phyloP scores from a whole-genome alignment of 2,113 vertebrate genomes.

The Aspiorhynchus laticeps region DNA sequence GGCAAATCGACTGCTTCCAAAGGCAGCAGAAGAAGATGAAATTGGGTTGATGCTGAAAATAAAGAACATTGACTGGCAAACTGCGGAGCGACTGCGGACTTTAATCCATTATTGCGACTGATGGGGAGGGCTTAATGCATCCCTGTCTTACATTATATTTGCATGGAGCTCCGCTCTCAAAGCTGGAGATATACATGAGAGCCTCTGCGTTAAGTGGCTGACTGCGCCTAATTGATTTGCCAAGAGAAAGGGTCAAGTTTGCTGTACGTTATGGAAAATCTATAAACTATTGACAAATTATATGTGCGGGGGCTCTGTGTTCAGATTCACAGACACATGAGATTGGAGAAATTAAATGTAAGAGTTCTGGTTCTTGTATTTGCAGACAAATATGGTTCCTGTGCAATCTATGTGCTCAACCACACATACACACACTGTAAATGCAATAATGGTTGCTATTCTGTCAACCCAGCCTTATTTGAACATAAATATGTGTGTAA shows the following conservation, averaged over 20 bases:
- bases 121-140: constrained; percentile 89
- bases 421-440: not conserved
- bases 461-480: not conserved
- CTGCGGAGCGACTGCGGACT: constrained; percentile 82
- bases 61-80: constrained; percentile 89
- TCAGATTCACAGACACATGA: not conserved
- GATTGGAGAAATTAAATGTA: constrained; percentile 45
- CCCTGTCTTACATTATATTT: constrained; percentile 76
- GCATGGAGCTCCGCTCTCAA: constrained; percentile 54
- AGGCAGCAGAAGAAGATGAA: constrained; percentile 73
- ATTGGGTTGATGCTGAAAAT: constrained; percentile 77
- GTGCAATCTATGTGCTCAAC: constrained; percentile 28
- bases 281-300: constrained; percentile 39
- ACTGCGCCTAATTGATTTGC: constrained; percentile 59
- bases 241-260: constrained; percentile 50
- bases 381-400: constrained; percentile 6
- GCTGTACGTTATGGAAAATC: constrained; percentile 33
- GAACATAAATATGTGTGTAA: not conserved
- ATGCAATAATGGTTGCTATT: not conserved
- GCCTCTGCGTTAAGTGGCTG: constrained; percentile 53
- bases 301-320: not conserved
- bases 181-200: constrained; percentile 53
- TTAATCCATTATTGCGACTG: constrained; percentile 89
- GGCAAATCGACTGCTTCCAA: constrained; percentile 87
- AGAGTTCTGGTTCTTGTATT: constrained; percentile 27